Base-by-base conservation (phyloP, 2,888 invertebrate species). In the Onthophagus sagittarius region DNA sequence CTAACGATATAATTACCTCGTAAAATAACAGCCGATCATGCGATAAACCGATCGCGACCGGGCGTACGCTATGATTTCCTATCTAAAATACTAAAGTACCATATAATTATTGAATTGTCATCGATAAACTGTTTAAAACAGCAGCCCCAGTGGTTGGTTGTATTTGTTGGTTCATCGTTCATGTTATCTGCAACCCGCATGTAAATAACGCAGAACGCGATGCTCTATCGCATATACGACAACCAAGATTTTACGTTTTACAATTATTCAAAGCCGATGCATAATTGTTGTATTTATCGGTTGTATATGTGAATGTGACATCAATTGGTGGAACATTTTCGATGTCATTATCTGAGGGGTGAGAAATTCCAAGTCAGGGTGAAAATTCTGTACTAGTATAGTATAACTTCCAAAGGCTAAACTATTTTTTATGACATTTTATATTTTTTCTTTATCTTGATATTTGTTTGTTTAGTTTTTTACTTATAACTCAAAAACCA, bases 61-160 rank as follows among this genome's bases (percentile, higher is more conserved):
- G 74, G 74, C 39, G 5, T 53, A 9, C 39, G 39, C 77, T 74
- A 77, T 78, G 77, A 79, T 79, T 79, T 78, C 79, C 75, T 79
- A 80, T 79, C 79, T 79, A 79, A 79, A 80, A 79, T 79, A 77
- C 78, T 77, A 79, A 80, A 79, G 77, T 79, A 78, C 79, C 77
- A 77, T 79, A 78, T 79, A 79, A 80, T 80, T 80, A 80, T 80
- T 79, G 80, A 78, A 79, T 80, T 79, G 79, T 79, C 80, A 80
- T 80, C 78, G 78, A 79, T 80, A 80, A 79, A 80, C 78, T 79
- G 79, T 77, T 80, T 79, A 76, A 76, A 74, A 74, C 75, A 73
- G 74, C 72, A 71, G 67, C 23, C 31, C n/a, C 31, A 23, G 67
- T 23, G 23, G 67, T n/a, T 15, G 65, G 5, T n/a, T 13, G 67